Percentiles rank a stretch among this genome's conserved stretches.
Evolutionary conservation across 2,888 invertebrate species (phyloP).

Genomic region (Heliconius cydno): DNA sequence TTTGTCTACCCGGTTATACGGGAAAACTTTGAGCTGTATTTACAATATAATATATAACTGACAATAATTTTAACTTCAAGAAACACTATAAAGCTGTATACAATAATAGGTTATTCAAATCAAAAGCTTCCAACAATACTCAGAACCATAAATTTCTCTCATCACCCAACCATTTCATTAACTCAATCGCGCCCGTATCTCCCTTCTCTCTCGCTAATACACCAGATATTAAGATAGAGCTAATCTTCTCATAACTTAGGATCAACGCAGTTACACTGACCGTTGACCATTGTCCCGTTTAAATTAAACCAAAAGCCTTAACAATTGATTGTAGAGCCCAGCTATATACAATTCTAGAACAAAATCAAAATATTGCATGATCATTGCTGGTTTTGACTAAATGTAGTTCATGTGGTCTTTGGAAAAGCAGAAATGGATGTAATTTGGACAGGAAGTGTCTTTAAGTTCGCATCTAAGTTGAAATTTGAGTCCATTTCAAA

Average conservation of each 20-base stretch:
- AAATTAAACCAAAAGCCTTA: slow-evolving; percentile 73
- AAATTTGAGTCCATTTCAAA: slow-evolving; percentile 42
- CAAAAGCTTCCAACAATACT: not conserved
- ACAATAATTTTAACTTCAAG: not conserved
- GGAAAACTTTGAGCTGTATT: too few relatives aligned
- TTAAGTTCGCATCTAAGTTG: slow-evolving; percentile 15
- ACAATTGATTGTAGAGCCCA: slow-evolving; percentile 73
- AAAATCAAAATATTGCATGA: not conserved
- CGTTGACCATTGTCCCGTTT: slow-evolving; percentile 82
- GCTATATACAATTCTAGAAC: slow-evolving; percentile 45
- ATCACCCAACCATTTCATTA: slow-evolving; percentile 50
- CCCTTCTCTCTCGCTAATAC: slow-evolving; percentile 66
- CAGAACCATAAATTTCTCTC: slow-evolving; percentile 39
- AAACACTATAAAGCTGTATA: not conserved
- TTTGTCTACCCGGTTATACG: too few relatives aligned
- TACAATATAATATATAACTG: too few relatives aligned
- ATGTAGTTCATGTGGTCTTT: not conserved
- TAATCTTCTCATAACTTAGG: slow-evolving; percentile 83
- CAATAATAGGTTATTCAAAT: slow-evolving; percentile 1
- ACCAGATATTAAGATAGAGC: slow-evolving; percentile 79
- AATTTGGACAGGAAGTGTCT: not conserved
- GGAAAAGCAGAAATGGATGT: slow-evolving; percentile 44
- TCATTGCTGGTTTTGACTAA: slow-evolving; percentile 44
- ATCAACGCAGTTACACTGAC: slow-evolving; percentile 72
- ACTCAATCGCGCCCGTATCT: slow-evolving; percentile 53